phyloP scores from a whole-genome alignment of 92 coral and sea anemone species.

The Porites lobata region DNA sequence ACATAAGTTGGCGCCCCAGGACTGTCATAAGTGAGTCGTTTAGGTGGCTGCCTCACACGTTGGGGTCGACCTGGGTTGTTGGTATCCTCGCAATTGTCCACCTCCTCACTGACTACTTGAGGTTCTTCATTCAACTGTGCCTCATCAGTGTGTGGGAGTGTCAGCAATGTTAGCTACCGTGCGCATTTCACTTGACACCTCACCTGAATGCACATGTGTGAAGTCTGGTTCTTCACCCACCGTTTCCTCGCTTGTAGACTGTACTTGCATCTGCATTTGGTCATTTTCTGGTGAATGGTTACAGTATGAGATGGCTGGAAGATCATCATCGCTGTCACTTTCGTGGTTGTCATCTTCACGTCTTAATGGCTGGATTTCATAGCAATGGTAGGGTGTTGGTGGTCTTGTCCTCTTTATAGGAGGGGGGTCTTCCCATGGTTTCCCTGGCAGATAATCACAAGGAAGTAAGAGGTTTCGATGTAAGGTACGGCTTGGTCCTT shows the following conservation, averaged over 20 bases:
- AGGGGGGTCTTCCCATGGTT: constrained; percentile 18
- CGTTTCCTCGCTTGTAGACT: not conserved
- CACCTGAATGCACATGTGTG: constrained; percentile 1
- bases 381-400: too few species aligned
- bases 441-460: constrained; percentile 45
- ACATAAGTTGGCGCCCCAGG: constrained; percentile 25
- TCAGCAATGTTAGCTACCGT: not conserved
- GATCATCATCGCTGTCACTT: not conserved
- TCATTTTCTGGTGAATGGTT: constrained; percentile 9
- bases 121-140: constrained; percentile 3
- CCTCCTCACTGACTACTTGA: constrained; percentile 2
- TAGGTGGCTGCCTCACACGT: constrained; percentile 12
- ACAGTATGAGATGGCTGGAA: constrained; percentile 10
- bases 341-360: not conserved
- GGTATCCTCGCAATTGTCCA: not conserved
- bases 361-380: too few species aligned
- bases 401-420: too few species aligned
- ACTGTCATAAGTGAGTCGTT: not conserved
- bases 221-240: not conserved
- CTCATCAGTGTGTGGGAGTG: constrained; percentile 3
- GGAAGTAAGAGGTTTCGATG: constrained; percentile 64
- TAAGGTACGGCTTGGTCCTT: constrained; percentile 46
- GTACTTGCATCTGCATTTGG: not conserved
- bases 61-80: constrained; percentile 6
- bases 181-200: not conserved